Evolutionary conservation across 2,888 invertebrate species (phyloP), one percentile per base, ranked within the genome.

Genomic region (Drosophila incognita): DNA sequence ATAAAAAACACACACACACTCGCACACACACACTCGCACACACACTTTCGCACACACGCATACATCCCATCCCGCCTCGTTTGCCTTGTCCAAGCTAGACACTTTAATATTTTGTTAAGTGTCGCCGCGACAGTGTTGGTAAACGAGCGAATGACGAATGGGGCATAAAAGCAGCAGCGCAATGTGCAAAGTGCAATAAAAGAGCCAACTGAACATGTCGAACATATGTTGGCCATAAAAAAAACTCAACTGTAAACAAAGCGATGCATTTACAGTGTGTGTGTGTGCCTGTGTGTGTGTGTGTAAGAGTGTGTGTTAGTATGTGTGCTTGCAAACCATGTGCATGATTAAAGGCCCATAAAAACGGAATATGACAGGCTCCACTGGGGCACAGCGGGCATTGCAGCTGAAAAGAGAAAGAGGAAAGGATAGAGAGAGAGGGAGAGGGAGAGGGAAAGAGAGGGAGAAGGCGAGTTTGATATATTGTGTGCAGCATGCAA

Each of bases 171-270:
- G 77, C 63, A 54, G 53, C 60, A 38, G 64, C 33, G 69, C 59
- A 71, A 54, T 54, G 63, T 54, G 63, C 74, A 79, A 71, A 75
- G 71, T 64, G 70, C 72, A 75, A 82, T 74, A 82, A 83, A 83
- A 74, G 73, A 60, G 56, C 60, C 73, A 75, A 75, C 74, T 71
- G 79, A 72, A 75, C 76, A 73, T 87, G 87, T 75, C 79, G 69
- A 84, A 79, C 89, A 85, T 79, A 77, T 89, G 89, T 84, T 82
- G 80, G 64, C 72, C 71, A 79, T 81, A 77, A 84, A 82, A 87
- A 87, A 80, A 24, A 36, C 21, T 64, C 57, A 76, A 87, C 68
- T 76, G 87, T 89, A 87, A 85, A 89, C 84, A 85, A 83, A 83
- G 74, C 61, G 53, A 51, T 56, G 18, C 40, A 4, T 51, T 13